Conservation (phyloP, 2,888 invertebrate species). For the Thera britannica region DNA sequence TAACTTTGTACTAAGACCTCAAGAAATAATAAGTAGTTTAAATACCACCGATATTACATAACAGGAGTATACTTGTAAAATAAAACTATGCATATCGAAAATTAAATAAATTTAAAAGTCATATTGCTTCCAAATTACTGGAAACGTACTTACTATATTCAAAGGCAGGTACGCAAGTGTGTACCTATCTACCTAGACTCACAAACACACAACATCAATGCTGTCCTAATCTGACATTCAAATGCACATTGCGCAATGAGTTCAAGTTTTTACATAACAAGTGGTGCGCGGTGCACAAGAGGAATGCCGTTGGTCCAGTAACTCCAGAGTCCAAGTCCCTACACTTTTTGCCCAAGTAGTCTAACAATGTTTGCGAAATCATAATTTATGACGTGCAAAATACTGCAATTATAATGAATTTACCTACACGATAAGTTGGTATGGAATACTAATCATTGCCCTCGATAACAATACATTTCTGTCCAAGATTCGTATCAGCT, state of each 20-base stretch:
- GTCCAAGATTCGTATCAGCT: slow-evolving; percentile 54
- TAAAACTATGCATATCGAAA: too few species aligned
- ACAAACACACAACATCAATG: background rate
- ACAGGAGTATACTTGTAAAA: too few species aligned
- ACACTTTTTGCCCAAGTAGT: slow-evolving; percentile 5
- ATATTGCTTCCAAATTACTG: too few species aligned
- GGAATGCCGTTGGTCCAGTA: slow-evolving; percentile 51
- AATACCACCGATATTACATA: too few species aligned
- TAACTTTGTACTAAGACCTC: too few species aligned
- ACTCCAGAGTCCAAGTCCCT: background rate
- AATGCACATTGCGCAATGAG: slow-evolving; percentile 19
- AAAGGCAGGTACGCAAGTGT: too few species aligned
- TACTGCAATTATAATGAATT: slow-evolving; percentile 58
- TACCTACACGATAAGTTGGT: slow-evolving; percentile 47
- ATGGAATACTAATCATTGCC: slow-evolving; percentile 61
- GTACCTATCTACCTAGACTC: too few species aligned
- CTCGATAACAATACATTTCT: slow-evolving; percentile 63
- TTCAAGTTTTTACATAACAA: slow-evolving; percentile 45
- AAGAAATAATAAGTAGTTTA: too few species aligned
- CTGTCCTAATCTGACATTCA: background rate
- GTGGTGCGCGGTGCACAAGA: slow-evolving; percentile 41
- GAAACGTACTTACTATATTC: too few species aligned
- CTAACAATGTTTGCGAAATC: slow-evolving; percentile 33
- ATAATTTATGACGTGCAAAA: slow-evolving; percentile 45
- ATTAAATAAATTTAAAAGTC: too few species aligned